These are phyloP conservation scores for Cephus pygmeus DNA, from an alignment of 2,888 invertebrate species.

Conservation along the genomic window DNA sequence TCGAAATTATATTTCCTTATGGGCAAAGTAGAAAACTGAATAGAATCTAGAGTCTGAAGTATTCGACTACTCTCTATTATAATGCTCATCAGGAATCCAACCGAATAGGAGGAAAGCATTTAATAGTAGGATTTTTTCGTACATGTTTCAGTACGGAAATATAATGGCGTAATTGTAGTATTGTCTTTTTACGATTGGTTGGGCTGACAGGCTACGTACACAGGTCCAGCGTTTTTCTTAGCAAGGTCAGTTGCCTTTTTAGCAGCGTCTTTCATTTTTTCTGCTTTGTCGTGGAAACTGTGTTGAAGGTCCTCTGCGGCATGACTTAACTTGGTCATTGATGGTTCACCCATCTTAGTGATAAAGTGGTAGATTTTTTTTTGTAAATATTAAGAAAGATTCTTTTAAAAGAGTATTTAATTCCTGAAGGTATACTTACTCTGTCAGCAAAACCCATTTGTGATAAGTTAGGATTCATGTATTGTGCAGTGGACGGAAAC, in stretches of 20 bases:
- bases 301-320: constrained; percentile 60
- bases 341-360: constrained; percentile 47
- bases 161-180: neutral
- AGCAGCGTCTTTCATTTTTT: constrained; percentile 81
- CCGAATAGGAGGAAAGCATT: neutral
- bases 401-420: neutral
- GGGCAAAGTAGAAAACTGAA: neutral
- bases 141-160: neutral
- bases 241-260: constrained; percentile 85
- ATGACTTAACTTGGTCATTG: constrained; percentile 49
- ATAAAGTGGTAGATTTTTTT: neutral
- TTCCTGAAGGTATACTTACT: constrained; percentile 28
- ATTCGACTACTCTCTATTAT: neutral
- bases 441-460: constrained; percentile 50
- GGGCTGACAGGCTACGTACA: constrained; percentile 60
- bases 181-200: constrained; percentile 53
- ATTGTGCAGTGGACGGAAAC: constrained; percentile 71
- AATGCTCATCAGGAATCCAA: neutral
- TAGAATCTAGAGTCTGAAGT: neutral
- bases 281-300: constrained; percentile 62
- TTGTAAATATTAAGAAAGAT: neutral
- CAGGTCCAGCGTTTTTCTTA: constrained; percentile 69
- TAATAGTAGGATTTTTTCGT: neutral
- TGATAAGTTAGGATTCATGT: constrained; percentile 52
- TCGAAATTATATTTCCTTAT: neutral